Base-by-base conservation (phyloP, 2,888 invertebrate species). In the Diarsia rubi region DNA sequence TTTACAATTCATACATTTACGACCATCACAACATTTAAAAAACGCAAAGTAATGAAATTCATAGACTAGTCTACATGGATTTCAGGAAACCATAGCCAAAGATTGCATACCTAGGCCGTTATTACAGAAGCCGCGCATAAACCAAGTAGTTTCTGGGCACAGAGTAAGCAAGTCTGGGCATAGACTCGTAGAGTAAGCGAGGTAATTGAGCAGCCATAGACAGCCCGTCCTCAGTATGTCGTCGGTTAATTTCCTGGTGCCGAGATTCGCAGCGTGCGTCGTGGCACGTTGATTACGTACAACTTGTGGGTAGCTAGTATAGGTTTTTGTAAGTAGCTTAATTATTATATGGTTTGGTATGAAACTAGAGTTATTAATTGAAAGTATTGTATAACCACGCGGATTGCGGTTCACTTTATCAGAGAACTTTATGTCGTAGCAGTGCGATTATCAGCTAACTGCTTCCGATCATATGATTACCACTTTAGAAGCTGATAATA, bases 241-340 rank as follows among this genome's bases (percentile, higher is more conserved):
- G 91, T 83, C 90, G 90, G 90, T 93, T 92, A 94, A 94, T 94
- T 94, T 94, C 94, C 94, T 93, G 93, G 84, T 78, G 87, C 75
- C 71, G 74, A 85, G 83, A 79, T 88, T 86, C 88, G 76, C 84
- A 82, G 80, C 75, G 71, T 80, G 79, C 76, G 75, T 83, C 65
- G 78, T 78, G 69, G 69, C 64, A 70, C 73, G 65, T 79, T 82
- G 88, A 88, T 87, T 81, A 75, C 65, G 60, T 42, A 57, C 59
- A 49, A 67, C 45, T 63, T 70, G 75, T 73, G 57, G 69, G 37
- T 63, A 52, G 64, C n/a, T 69, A 52, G 69, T 72, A 37, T 60
- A 52, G 75, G 24, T 54, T 84, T 84, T 84, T 57, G 67, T 67
- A 47, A 68, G 44, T 24, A 60, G 45, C 45, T 64, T 78, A 78